These are phyloP conservation scores for Parambassis ranga DNA, from an alignment of 2,797 vertebrate genomes.

Conservation along the genomic window DNA sequence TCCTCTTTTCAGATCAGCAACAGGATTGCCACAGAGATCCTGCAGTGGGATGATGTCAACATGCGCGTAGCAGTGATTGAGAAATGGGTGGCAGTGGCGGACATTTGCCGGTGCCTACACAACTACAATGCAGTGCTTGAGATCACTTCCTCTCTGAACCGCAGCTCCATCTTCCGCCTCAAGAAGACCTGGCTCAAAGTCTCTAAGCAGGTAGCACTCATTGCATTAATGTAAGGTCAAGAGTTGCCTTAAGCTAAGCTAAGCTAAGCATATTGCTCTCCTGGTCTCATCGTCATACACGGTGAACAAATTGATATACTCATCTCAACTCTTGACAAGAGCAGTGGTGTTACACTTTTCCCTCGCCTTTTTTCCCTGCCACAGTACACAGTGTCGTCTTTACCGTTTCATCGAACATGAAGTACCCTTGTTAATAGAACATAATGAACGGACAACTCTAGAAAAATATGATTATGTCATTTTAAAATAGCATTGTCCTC, in stretches of 20 bases:
- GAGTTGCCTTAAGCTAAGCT: no score
- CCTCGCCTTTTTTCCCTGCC: not conserved
- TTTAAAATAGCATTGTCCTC: not conserved
- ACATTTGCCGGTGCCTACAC: slow-evolving; percentile 96
- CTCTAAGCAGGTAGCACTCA: slow-evolving; percentile 89
- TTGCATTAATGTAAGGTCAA: no score
- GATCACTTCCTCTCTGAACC: slow-evolving; percentile 96
- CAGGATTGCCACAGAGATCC: slow-evolving; percentile 93
- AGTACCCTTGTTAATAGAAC: not conserved
- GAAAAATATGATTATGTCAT: not conserved
- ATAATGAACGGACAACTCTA: not conserved
- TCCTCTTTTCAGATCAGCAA: slow-evolving; percentile 86
- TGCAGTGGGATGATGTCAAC: slow-evolving; percentile 88
- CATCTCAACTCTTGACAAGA: not conserved
- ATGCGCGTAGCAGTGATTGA: slow-evolving; percentile 86
- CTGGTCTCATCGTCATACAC: no score
- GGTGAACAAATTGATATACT: no score
- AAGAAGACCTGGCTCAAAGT: slow-evolving; percentile 99
- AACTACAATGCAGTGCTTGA: slow-evolving; percentile 98
- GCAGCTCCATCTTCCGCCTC: slow-evolving; percentile 94
- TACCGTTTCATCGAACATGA: not conserved
- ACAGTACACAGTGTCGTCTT: no score
- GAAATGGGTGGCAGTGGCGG: slow-evolving; percentile 98
- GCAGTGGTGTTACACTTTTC: not conserved
- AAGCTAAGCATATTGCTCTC: no score